A percentile compares a stretch with the other conserved stretches of the same genome.
phyloP scores from a whole-genome alignment of 1,140 invertebrate species.

The Cotesia chilonis region DNA sequence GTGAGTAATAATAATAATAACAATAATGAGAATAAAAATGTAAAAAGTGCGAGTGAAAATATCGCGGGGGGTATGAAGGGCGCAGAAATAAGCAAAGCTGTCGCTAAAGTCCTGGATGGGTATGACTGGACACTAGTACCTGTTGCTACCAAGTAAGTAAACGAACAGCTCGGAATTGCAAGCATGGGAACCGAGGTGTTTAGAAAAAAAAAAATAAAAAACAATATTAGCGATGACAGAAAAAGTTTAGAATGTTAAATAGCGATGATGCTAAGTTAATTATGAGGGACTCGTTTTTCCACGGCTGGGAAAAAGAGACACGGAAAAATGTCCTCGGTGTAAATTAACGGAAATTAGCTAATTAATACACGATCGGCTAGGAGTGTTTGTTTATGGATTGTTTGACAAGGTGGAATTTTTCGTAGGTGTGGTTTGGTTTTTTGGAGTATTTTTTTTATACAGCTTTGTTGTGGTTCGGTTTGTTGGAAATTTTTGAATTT shows the following conservation, averaged over 20 bases:
- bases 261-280: slow-evolving; percentile 61
- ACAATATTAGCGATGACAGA: slow-evolving; percentile 42
- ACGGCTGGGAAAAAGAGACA: slow-evolving; percentile 58
- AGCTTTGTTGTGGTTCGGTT: too few relatives aligned
- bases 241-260: slow-evolving; percentile 27
- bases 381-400: neutral
- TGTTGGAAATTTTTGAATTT: too few relatives aligned
- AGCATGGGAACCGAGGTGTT: neutral
- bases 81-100: slow-evolving; percentile 76
- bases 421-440: neutral
- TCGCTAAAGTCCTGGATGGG: slow-evolving; percentile 79
- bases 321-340: slow-evolving; percentile 62
- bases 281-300: slow-evolving; percentile 64
- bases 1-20: slow-evolving; percentile 36
- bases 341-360: slow-evolving; percentile 66
- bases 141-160: slow-evolving; percentile 78
- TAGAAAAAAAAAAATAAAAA: neutral
- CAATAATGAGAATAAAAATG: slow-evolving; percentile 1
- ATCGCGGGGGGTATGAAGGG: slow-evolving; percentile 46
- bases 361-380: slow-evolving; percentile 57
- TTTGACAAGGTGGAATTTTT: neutral
- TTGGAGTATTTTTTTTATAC: neutral
- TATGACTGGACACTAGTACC: slow-evolving; percentile 89
- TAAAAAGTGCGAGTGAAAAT: too few relatives aligned
- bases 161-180: neutral